phyloP scores from a whole-genome alignment of 1,140 invertebrate species.

The Drosophila chauvacae region DNA sequence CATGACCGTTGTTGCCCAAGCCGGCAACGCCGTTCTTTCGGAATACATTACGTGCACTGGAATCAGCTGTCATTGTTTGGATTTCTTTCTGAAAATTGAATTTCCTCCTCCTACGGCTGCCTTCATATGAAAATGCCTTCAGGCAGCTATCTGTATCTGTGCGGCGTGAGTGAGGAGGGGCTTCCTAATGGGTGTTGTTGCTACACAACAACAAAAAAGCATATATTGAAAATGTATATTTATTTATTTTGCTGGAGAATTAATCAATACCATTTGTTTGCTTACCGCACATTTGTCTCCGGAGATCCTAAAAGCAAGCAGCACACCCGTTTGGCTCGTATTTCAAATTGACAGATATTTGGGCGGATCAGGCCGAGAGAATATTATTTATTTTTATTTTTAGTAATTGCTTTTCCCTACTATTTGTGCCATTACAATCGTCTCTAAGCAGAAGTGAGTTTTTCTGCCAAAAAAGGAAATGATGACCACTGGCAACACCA shows the following conservation, averaged over 20 bases:
- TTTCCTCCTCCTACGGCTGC: conserved; percentile 11
- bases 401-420: background rate
- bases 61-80: conserved; percentile 64
- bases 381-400: background rate
- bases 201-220: background rate
- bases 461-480: conserved; percentile 44
- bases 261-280: conserved; percentile 41
- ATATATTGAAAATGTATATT: conserved; percentile 9
- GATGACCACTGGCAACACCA: conserved; percentile 30
- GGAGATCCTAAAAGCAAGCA: conserved; percentile 1
- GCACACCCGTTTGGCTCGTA: background rate
- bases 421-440: conserved; percentile 3
- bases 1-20: conserved; percentile 53
- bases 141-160: conserved; percentile 5
- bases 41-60: conserved; percentile 68
- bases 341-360: background rate
- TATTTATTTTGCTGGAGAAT: conserved; percentile 15
- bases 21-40: conserved; percentile 64
- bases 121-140: conserved; percentile 25
- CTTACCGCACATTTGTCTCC: conserved; percentile 37
- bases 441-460: conserved; percentile 2
- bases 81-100: conserved; percentile 31
- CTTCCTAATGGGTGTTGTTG: conserved; percentile 2
- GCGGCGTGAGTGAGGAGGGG: conserved; percentile 7
- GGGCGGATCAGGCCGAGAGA: background rate